Evolutionary conservation across 2,888 invertebrate genomes (phyloP).

Genomic region (Alviniconcha strummeri): DNA sequence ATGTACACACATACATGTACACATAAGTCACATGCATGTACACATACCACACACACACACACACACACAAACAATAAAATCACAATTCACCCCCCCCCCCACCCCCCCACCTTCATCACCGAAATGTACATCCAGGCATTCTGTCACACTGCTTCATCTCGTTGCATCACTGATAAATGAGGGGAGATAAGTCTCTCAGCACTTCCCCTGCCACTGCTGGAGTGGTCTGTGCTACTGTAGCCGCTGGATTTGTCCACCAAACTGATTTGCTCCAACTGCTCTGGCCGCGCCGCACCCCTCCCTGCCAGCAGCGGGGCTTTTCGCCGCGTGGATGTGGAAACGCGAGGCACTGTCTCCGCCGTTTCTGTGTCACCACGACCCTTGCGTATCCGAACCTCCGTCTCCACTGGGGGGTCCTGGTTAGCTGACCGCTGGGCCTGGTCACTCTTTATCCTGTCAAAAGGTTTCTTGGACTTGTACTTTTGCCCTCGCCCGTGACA

Average conservation of each 20-base stretch:
- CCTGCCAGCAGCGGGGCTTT: neutral
- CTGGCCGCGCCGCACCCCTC: neutral
- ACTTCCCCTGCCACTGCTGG: constrained; percentile 45
- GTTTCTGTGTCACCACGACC: constrained; percentile 23
- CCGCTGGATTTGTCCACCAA: constrained; percentile 47
- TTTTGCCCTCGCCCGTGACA: no score
- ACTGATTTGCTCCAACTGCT: constrained; percentile 30
- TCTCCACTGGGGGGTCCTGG: constrained; percentile 34
- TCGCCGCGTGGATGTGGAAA: neutral
- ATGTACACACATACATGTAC: no score
- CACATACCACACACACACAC: no score
- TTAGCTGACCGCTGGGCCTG: constrained; percentile 34
- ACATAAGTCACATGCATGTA: no score
- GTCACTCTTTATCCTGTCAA: constrained; percentile 36
- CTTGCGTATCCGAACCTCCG: constrained; percentile 40
- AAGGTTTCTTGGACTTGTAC: no score
- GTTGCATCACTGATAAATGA: constrained; percentile 11
- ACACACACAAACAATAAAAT: no score
- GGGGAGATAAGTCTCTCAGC: constrained; percentile 44
- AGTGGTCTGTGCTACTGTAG: constrained; percentile 49
- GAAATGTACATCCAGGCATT: no score
- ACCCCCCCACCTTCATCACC: no score
- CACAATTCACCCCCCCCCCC: no score
- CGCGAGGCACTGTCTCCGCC: constrained; percentile 30
- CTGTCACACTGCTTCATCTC: constrained; percentile 19